Conservation (phyloP, 1,140 invertebrate species). For the Hylyphantes graminicola region DNA sequence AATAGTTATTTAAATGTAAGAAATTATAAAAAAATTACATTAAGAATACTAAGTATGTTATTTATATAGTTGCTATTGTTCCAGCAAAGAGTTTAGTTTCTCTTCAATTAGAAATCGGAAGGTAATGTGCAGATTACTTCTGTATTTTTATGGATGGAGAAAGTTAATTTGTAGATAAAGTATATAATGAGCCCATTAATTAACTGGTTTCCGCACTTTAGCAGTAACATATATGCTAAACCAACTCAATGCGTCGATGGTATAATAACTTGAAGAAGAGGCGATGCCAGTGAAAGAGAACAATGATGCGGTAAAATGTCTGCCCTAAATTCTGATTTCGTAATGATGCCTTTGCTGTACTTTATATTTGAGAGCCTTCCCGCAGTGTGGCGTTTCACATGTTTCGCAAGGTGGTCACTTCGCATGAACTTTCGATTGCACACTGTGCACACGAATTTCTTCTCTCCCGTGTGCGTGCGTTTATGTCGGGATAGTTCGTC, state of each 20-base stretch:
- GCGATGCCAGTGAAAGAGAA: slow-evolving; percentile 36
- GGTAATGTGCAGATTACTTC: too few relatives aligned
- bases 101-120: too few relatives aligned
- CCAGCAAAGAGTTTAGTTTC: too few relatives aligned
- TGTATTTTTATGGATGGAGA: too few relatives aligned
- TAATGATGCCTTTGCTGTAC: slow-evolving; percentile 20
- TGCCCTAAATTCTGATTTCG: slow-evolving; percentile 28
- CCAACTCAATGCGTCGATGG: slow-evolving; percentile 40
- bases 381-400: slow-evolving; percentile 82
- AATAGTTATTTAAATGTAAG: too few relatives aligned
- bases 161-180: too few relatives aligned
- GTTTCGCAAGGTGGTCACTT: slow-evolving; percentile 91
- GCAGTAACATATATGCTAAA: background rate
- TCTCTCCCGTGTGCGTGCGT: slow-evolving; percentile 94
- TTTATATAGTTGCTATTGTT: too few relatives aligned
- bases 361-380: slow-evolving; percentile 35
- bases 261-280: slow-evolving; percentile 54
- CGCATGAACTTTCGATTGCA: slow-evolving; percentile 94
- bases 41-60: too few relatives aligned
- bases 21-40: too few relatives aligned
- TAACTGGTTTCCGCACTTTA: too few relatives aligned
- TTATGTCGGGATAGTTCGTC: slow-evolving; percentile 95
- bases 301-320: slow-evolving; percentile 36
- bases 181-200: too few relatives aligned
- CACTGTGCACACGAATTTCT: slow-evolving; percentile 89